A percentile compares a stretch with the other conserved stretches of the same genome.
phyloP scores from a whole-genome alignment of 2,888 invertebrate genomes.

The Thyatira batis region DNA sequence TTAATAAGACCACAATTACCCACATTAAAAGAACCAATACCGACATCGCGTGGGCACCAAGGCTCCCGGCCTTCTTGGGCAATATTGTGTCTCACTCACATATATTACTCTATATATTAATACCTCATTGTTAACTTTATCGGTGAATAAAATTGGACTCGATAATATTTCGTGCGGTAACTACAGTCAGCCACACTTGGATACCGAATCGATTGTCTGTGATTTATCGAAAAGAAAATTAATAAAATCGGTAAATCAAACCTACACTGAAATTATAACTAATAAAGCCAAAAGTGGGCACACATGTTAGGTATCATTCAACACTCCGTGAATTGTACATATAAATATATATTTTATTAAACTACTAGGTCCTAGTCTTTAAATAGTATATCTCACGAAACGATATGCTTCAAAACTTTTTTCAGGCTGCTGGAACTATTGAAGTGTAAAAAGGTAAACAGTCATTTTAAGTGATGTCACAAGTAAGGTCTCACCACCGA shows the following conservation, averaged over 20 bases:
- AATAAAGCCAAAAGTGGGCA: background rate
- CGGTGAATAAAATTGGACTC: conserved; percentile 6
- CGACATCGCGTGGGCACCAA: conserved; percentile 66
- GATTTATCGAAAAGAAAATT: background rate
- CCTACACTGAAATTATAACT: background rate
- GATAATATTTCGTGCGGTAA: background rate
- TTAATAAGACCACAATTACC: conserved; percentile 76
- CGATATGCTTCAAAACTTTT: background rate
- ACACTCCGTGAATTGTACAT: background rate
- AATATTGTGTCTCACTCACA: conserved; percentile 59
- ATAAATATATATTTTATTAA: background rate
- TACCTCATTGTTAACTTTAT: conserved; percentile 44
- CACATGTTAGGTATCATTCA: background rate
- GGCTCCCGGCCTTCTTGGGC: conserved; percentile 67
- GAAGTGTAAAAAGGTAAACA: too few species aligned
- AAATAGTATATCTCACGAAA: too few species aligned
- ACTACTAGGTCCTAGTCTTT: background rate
- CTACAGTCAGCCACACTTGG: background rate
- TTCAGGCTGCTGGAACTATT: background rate
- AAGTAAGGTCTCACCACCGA: too few species aligned
- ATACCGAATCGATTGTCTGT: too few species aligned
- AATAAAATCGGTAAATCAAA: too few species aligned
- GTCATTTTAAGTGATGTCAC: too few species aligned
- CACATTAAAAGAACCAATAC: conserved; percentile 73
- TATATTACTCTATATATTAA: conserved; percentile 47